Evolutionary conservation across 2,797 vertebrate species (phyloP), one percentile per base, ranked within the genome.

Genomic region (Manis javanica): DNA sequence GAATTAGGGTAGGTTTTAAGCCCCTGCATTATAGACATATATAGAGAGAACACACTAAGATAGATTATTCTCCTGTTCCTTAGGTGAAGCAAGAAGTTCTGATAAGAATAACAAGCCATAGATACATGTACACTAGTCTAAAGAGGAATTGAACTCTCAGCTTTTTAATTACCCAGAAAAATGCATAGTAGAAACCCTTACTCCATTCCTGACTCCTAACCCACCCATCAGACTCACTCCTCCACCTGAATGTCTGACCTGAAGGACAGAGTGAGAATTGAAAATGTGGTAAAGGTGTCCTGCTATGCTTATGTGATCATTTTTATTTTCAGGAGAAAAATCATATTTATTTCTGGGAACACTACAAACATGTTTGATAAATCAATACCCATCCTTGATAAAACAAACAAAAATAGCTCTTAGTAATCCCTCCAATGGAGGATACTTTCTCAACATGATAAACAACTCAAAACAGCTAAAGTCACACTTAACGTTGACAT

Each of bases 291-390:
- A 3, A 72, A 61, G 0, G 0, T 72, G 23, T 71, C 14, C 64
- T 72, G 19, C 18, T 57, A 7, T 79, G 39, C 42, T 72, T 63
- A 14, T 46, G 9, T 63, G 3, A 31, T 34, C 34, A 34, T 34
- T 34, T 34, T 34, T 34, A 2, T 34, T 34, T 34, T 49, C 74
- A 82, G 68, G 53, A 39, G 66, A 63, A 77, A 82, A 55, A 69
- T 49, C 42, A 46, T 75, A 29, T 82, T 46, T 21, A 83, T 74
- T 90, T 78, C 19, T 63, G 92, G 19, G 87, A 42, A 63, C 42
- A 83, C 16, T 83, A 12, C 19, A 87, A 87, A 83, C 19, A 12
- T 55, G 74, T 74, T 86, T 95, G 83, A 57, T 79, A 96, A 91
- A 46, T 79, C 34, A 42, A 16, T 90, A 72, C 19, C 15, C 29